Conservation (phyloP, 2,113 vertebrate species). For the Mirounga angustirostris region DNA sequence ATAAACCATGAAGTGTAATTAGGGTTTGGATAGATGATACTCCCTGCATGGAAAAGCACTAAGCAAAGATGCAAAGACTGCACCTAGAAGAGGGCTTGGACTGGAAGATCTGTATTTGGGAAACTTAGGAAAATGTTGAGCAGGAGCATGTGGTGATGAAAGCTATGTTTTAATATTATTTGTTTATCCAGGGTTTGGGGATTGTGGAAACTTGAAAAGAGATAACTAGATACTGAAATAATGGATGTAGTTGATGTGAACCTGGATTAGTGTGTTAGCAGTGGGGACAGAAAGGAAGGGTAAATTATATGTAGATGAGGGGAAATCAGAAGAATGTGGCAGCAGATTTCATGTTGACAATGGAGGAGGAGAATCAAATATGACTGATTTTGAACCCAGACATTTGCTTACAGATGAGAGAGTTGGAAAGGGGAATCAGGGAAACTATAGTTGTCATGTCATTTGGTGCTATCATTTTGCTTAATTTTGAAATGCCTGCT, state of each 20-base stretch:
- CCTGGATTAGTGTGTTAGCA: neutral
- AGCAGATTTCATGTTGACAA: neutral
- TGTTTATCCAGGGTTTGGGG: neutral
- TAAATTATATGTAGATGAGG: neutral
- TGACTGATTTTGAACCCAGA: neutral
- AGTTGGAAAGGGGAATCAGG: neutral
- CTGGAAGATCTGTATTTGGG: neutral
- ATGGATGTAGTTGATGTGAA: neutral
- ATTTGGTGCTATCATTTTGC: neutral
- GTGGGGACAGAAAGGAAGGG: neutral
- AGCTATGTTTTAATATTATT: neutral
- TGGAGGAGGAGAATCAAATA: neutral
- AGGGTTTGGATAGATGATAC: neutral
- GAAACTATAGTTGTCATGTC: neutral
- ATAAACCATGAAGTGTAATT: slow-evolving; percentile 39
- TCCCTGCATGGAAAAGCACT: neutral
- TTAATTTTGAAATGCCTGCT: slow-evolving; percentile 36
- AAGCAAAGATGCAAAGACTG: neutral
- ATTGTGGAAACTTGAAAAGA: neutral
- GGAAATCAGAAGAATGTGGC: neutral
- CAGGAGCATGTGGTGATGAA: neutral
- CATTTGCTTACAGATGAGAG: neutral
- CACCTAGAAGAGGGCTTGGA: neutral
- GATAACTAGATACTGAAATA: neutral
- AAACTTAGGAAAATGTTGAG: neutral